Evolutionary conservation across 2,888 invertebrate genomes (phyloP), one percentile per base, ranked within the genome.

Genomic region (Drosophila lutescens): DNA sequence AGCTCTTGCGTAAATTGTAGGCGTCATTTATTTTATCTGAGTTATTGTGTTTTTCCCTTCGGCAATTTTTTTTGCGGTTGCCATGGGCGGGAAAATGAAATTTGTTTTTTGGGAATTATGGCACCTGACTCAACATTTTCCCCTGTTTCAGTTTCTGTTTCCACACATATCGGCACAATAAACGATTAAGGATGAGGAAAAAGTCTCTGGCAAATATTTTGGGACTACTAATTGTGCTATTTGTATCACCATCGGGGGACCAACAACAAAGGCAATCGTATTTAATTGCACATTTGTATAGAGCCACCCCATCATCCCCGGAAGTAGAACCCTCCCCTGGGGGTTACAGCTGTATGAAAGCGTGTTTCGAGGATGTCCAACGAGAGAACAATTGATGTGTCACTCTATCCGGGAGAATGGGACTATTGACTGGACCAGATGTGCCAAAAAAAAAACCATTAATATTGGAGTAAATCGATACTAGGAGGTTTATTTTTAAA

Each of bases 11-110:
- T 59, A 71, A 58, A 81, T 61, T 76, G 82, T 84, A 66, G 85
- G 80, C 82, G 84, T 83, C 78, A 63, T 68, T 68, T 36, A 34
- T 76, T 75, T 74, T 77, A 82, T 78, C 70, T 79, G 54, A 76
- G 79, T 65, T 49, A 76, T 79, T 57, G 68, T 68, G 58, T 79
- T 74, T 74, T 67, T 62, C 61, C 57, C 57, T 46, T 51, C 38
- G 30, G 7, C 20, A 13, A 41, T 23, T 55, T 40, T 55, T 26
- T 60, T 67, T 55, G 44, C 20, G 20, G 74, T 74, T 74, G 72
- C 72, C 72, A 71, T 26, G 59, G 44, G 20, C 51, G 44, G 55
- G n/a, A 61, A 65, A 74, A 41, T 58, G 38, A 44, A 43, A 54
- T 44, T 59, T 40, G 38, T 47, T 23, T 50, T 34, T 38, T 66